phyloP scores from a whole-genome alignment of 2,797 vertebrate genomes.

The Typhlichthys subterraneus region DNA sequence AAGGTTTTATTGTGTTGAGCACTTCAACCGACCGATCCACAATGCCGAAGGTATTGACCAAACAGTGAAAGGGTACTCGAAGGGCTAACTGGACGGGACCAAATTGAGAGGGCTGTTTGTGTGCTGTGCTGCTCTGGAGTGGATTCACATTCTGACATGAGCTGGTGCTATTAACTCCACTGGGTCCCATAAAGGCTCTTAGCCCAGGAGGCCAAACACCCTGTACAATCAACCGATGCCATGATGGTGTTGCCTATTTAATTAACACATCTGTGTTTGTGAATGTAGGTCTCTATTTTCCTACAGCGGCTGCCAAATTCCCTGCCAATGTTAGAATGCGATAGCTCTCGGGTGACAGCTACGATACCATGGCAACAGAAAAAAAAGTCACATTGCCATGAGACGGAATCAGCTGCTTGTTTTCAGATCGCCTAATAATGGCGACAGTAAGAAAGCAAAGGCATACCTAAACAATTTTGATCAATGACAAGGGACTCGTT shows the following conservation, averaged over 20 bases:
- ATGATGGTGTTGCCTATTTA: slow-evolving; percentile 23
- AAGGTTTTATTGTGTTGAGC: slow-evolving; percentile 37
- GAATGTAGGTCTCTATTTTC: slow-evolving; percentile 43
- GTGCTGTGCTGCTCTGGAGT: slow-evolving; percentile 38
- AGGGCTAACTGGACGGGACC: slow-evolving; percentile 43
- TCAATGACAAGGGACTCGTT: neutral
- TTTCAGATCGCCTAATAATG: slow-evolving; percentile 60
- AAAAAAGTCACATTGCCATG: slow-evolving; percentile 61
- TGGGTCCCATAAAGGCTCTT: no score
- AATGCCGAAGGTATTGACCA: slow-evolving; percentile 51
- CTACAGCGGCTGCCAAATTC: slow-evolving; percentile 48
- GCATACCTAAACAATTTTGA: neutral
- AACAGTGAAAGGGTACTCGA: slow-evolving; percentile 53
- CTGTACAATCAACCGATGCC: slow-evolving; percentile 53
- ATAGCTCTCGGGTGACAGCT: slow-evolving; percentile 72
- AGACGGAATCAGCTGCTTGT: slow-evolving; percentile 59
- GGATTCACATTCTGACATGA: slow-evolving; percentile 55
- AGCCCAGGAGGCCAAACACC: slow-evolving; percentile 23
- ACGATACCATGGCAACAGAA: slow-evolving; percentile 74
- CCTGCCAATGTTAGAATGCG: slow-evolving; percentile 50
- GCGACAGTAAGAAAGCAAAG: slow-evolving; percentile 23
- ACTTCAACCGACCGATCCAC: slow-evolving; percentile 47
- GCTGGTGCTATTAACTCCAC: no score
- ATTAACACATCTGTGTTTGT: slow-evolving; percentile 58
- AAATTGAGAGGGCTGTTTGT: slow-evolving; percentile 43